Evolutionary conservation across 2,113 vertebrate genomes (phyloP).

Genomic region (Sapayoa aenigma): DNA sequence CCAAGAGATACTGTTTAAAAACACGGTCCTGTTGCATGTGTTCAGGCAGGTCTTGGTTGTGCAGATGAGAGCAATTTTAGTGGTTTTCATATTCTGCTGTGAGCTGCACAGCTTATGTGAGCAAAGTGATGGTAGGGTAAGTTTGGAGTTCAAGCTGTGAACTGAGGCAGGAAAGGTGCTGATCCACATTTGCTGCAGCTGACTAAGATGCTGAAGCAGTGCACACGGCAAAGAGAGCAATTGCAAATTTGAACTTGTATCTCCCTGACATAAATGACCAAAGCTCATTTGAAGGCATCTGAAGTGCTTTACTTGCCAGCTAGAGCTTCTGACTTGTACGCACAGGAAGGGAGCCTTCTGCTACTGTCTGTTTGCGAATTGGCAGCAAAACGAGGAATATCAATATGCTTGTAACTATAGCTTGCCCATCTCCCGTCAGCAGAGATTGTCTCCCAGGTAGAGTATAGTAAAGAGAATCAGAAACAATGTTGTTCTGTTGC

Average conservation of each 20-base stretch:
- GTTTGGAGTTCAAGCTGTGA: neutral
- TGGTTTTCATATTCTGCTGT: neutral
- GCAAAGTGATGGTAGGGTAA: neutral
- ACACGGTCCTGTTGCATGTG: rapidly evolving
- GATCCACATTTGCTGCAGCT: neutral
- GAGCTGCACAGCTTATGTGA: neutral
- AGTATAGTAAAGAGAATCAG: too few relatives aligned
- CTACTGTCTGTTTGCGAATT: neutral
- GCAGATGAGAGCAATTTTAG: neutral
- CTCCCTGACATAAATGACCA: neutral
- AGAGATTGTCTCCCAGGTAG: neutral
- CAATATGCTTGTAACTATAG: neutral
- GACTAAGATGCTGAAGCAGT: neutral
- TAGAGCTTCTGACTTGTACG: neutral
- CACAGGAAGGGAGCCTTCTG: neutral
- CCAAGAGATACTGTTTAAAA: neutral
- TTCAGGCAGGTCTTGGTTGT: neutral
- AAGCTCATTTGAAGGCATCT: neutral
- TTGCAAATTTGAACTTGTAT: neutral
- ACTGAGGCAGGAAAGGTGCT: neutral
- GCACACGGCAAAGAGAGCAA: neutral
- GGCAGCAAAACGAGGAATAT: neutral
- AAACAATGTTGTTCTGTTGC: too few relatives aligned
- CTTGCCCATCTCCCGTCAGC: neutral
- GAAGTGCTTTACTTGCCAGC: neutral